These are phyloP conservation scores for Trachops cirrhosus DNA, from an alignment of 2,797 vertebrate species.

Conservation along the genomic window DNA sequence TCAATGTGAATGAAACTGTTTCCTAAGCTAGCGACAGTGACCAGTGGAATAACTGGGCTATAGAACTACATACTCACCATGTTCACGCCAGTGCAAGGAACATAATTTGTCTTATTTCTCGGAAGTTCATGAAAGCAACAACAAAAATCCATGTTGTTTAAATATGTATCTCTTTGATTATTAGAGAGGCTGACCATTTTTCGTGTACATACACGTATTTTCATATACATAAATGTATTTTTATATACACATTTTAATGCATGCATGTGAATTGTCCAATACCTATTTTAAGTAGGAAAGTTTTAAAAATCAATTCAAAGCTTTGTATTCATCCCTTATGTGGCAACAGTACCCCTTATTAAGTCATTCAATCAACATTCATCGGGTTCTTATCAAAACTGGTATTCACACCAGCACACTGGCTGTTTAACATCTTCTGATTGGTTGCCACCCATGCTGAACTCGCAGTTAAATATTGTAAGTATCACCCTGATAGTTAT, in stretches of 20 bases:
- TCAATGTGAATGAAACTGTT: neutral
- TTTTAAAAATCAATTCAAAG: neutral
- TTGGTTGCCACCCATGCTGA: neutral
- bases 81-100: neutral
- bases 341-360: neutral
- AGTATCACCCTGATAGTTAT: neutral
- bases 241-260: neutral
- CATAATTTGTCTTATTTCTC: neutral
- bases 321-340: neutral
- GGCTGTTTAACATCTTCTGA: neutral
- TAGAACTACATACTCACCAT: neutral
- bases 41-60: neutral
- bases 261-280: neutral
- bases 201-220: neutral
- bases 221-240: neutral
- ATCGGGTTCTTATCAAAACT: neutral
- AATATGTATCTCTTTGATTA: neutral
- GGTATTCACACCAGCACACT: neutral
- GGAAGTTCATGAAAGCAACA: neutral
- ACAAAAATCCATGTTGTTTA: neutral
- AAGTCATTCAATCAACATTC: neutral
- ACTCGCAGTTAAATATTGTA: neutral
- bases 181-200: neutral
- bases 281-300: neutral
- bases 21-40: neutral